Percentiles rank a stretch among this genome's conserved stretches.
Conservation (phyloP, 1,140 invertebrate species). For the Pogonomyrmex barbatus region DNA sequence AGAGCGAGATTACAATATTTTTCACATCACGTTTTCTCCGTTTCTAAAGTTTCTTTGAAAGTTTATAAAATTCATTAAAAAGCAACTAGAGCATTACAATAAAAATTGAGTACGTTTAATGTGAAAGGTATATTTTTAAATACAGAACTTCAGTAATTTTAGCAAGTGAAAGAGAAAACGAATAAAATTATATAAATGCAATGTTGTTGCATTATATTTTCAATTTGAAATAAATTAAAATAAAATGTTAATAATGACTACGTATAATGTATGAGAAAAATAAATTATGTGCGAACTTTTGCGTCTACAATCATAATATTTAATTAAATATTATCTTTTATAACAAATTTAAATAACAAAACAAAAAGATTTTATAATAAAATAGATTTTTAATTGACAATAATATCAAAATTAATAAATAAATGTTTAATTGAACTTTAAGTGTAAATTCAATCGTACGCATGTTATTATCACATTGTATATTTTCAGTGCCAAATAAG, state of each 20-base stretch:
- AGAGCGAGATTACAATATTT: background rate
- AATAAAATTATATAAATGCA: background rate
- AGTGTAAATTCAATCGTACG: background rate
- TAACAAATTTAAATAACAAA: no score
- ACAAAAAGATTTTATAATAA: no score
- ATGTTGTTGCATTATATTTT: constrained; percentile 8
- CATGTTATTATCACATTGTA: no score
- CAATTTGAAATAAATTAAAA: background rate
- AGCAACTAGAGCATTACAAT: background rate
- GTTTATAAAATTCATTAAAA: background rate
- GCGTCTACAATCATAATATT: background rate
- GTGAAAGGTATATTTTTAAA: background rate
- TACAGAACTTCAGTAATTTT: background rate
- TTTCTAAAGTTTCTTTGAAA: background rate
- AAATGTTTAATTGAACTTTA: background rate
- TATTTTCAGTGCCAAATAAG: background rate
- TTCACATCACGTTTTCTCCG: background rate
- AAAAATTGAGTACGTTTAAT: background rate
- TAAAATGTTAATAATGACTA: background rate
- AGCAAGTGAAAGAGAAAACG: background rate
- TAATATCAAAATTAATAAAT: background rate
- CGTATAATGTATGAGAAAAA: background rate
- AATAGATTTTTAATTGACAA: background rate
- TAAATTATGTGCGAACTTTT: background rate
- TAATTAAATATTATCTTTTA: background rate